Evolutionary conservation across 2,797 vertebrate genomes (phyloP), one percentile per base, ranked within the genome.

Genomic region (Adelosebastes latens): DNA sequence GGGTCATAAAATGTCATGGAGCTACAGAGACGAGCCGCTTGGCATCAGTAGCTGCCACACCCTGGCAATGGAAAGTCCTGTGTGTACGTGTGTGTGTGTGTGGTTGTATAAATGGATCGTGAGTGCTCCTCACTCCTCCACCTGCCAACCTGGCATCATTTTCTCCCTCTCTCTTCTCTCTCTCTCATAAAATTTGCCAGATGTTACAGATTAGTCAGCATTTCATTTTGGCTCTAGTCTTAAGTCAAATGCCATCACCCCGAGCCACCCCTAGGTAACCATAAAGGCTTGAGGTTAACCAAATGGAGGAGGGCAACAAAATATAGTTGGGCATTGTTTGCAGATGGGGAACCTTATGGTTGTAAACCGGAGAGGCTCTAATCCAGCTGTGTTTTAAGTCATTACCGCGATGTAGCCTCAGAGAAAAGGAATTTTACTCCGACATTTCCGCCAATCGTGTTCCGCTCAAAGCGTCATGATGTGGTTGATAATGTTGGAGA

Each of bases 261-360:
- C 64, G 25, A 92, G 91, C 86, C 91, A 92, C 90, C 92, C 87
- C 88, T 81, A 69, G 79, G 85, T 92, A 90, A 89, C 90, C 92
- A 91, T 93, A 94, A 93, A 94, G 91, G 82, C 88, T 92, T 90
- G 89, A 92, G 93, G 92, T 94, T 92, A 93, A 92, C 92, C 88
- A 92, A 93, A 91, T 92, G 90, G 86, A 91, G 83, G 86, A 88
- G 89, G 88, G 92, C 87, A 90, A 90, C 84, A 91, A 93, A 92
- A 91, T 88, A 87, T 86, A 90, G 87, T 66, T 79, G 83, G 87
- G 86, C 88, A 85, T 93, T 92, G 90, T 93, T 93, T 93, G 90
- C 91, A 92, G 91, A 92, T 91, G 89, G 93, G 80, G 86, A 89
- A 88, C 75, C 87, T 87, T 91, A 91, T 91, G 92, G 89, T 90